Evolutionary conservation across 2,113 vertebrate species (phyloP), one percentile per base, ranked within the genome.

Genomic region (Empidonax alnorum): DNA sequence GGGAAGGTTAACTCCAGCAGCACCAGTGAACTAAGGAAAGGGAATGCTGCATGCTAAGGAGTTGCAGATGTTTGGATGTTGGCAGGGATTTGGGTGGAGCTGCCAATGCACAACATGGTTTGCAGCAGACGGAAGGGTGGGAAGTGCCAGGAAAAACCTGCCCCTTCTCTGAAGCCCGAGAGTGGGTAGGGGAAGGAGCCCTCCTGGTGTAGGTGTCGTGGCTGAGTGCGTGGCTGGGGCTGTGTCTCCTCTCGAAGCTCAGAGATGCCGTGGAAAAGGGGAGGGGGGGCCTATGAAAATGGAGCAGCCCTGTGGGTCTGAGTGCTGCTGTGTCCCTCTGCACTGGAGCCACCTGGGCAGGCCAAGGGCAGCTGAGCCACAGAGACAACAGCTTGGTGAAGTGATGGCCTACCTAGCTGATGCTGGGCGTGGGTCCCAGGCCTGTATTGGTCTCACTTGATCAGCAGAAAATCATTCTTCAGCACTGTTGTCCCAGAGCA

Each of bases 21-120:
- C 71, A 52, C 52, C 69, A 89, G 6, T 28, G 72, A 69, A 72
- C 69, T 63, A 52, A 77, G 81, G 77, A 39, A 61, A 84, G 86
- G 66, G 89, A 96, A 92, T 87, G 59, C 77, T 0, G 15, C 44
- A 24, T 25, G 30, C 88, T 97, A 96, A 97, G 67, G 86, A 78
- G 50, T 65, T 94, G 90, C 90, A 93, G 94, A 94, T 95, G 95
- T 96, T 93, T 91, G 90, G 71, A 91, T 2, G 41, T 65, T 87
- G 94, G 89, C 71, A 80, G 81, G 59, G 69, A 58, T 89, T 71
- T 88, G 89, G 44, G 69, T 89, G 90, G 69, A 93, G 89, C 67
- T 89, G 94, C 75, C 66, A 91, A 74, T 69, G n/a, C 35, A 87
- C 37, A 84, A 52, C 58, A 8, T 25, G 42, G 49, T 89, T 85